Evolutionary conservation across 1,140 invertebrate species (phyloP).

Genomic region (Leptopilina clavipes): DNA sequence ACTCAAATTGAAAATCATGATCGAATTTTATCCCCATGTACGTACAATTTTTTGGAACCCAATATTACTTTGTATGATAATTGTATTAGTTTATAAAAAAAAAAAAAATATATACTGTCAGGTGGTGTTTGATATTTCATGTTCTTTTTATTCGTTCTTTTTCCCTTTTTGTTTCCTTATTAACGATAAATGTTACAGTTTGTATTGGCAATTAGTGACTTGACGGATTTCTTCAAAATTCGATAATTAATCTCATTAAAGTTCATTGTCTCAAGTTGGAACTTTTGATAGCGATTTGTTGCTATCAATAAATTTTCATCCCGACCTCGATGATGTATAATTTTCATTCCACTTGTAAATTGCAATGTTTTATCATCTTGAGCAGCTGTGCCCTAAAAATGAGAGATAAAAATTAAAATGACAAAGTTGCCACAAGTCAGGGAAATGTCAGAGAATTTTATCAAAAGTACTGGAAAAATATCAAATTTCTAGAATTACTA

Average conservation of each 20-base stretch:
- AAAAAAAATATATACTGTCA: constrained; percentile 74
- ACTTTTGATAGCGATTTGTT: background rate
- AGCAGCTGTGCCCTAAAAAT: background rate
- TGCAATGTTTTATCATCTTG: background rate
- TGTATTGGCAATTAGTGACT: background rate
- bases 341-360: constrained; percentile 7
- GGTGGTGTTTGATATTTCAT: constrained; percentile 70
- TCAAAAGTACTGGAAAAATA: too few species aligned
- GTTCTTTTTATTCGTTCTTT: constrained; percentile 50
- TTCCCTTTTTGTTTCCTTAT: too few species aligned
- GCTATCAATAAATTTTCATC: constrained; percentile 13
- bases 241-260: background rate
- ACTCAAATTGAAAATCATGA: constrained; percentile 43
- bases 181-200: background rate
- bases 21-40: constrained; percentile 66
- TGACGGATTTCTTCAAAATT: background rate
- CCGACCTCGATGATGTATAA: constrained; percentile 36
- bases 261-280: background rate
- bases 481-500: too few species aligned
- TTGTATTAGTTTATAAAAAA: constrained; percentile 73
- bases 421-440: too few species aligned
- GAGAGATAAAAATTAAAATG: too few species aligned
- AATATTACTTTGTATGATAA: constrained; percentile 72
- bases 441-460: too few species aligned
- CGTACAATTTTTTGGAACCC: constrained; percentile 70